A percentile compares a stretch with the other conserved stretches of the same genome.
Evolutionary conservation across 2,888 invertebrate genomes (phyloP).

Genomic region (Brachypalpus laphriformis): DNA sequence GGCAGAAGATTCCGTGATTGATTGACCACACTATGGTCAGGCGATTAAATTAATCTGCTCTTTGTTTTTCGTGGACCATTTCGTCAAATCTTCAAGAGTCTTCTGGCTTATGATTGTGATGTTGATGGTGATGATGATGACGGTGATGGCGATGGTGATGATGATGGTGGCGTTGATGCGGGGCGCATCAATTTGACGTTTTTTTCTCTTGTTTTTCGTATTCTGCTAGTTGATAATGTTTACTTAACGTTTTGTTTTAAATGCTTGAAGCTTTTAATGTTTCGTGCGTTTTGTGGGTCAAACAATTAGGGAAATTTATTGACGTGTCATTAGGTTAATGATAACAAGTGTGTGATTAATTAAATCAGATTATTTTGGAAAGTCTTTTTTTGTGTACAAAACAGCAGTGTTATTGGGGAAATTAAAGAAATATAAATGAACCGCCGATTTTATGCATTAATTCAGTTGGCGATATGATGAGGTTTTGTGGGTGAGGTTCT

Average conservation of each 20-base stretch:
- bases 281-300: constrained; percentile 70
- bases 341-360: constrained; percentile 73
- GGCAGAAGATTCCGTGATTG: constrained; percentile 65
- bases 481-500: not conserved
- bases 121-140: constrained; percentile 17
- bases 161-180: constrained; percentile 43
- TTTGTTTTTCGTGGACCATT: constrained; percentile 62
- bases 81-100: constrained; percentile 54
- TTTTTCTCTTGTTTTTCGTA: not conserved
- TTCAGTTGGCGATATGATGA: not conserved
- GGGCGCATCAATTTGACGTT: constrained; percentile 47
- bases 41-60: constrained; percentile 69
- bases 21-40: constrained; percentile 65
- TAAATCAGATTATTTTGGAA: constrained; percentile 60
- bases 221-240: constrained; percentile 47
- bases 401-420: not conserved
- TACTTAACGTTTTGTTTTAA: constrained; percentile 42
- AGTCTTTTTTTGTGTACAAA: constrained; percentile 21
- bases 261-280: constrained; percentile 35
- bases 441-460: constrained; percentile 8
- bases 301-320: constrained; percentile 71
- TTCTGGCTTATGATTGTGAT: constrained; percentile 19
- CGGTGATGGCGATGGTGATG: constrained; percentile 27
- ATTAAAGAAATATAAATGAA: not conserved
- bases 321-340: constrained; percentile 72